Base-by-base conservation (phyloP, 2,888 invertebrate species). In the Pogonocherus hispidulus region DNA sequence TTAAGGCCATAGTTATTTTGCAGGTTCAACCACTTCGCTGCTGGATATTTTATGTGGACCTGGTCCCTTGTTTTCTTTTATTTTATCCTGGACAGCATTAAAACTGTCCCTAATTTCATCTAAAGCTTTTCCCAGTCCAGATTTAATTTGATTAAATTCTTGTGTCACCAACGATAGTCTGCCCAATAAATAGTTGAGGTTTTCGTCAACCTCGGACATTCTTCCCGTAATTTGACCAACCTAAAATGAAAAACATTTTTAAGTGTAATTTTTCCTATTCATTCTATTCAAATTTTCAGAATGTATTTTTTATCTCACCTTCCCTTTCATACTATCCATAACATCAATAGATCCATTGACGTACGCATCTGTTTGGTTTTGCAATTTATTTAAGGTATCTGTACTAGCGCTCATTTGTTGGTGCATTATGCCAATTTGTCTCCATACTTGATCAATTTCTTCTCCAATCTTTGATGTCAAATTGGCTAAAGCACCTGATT, bases 371-470 rank as follows among this genome's bases (percentile, higher is more conserved):
- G 94, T 94, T 83, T 93, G 93, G 77, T 91, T 89, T 86, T 93
- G 91, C 41, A 96, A 89, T 74, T 91, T 90, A 70, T 92, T 92
- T n/a, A 96, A 85, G 1, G 93, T 89, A 44, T 89, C 90, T 52
- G 93, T 92, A 80, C 91, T 94, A 68, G 91, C 90, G 27, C 90
- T 91, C 80, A 96, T 91, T 82, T 95, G 94, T 78, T 92, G 91
- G 83, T 94, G 92, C 94, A 96, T 94, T 65, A 94, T 92, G 72
- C 95, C 94, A 76, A 96, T 95, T 84, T 95, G 96, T 19, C 95
- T 87, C 96, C 96, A 96, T 14, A 96, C 95, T 83, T 94, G 93
- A 73, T 92, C 91, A 83, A 95, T 92, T 82, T 94, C 94, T 11
- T 90, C 87, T 78, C 95, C 94, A 80, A 96, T 91, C 80, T 92